Evolutionary conservation across 2,797 vertebrate species (phyloP).

Genomic region (Enteromius thamalakanensis): DNA sequence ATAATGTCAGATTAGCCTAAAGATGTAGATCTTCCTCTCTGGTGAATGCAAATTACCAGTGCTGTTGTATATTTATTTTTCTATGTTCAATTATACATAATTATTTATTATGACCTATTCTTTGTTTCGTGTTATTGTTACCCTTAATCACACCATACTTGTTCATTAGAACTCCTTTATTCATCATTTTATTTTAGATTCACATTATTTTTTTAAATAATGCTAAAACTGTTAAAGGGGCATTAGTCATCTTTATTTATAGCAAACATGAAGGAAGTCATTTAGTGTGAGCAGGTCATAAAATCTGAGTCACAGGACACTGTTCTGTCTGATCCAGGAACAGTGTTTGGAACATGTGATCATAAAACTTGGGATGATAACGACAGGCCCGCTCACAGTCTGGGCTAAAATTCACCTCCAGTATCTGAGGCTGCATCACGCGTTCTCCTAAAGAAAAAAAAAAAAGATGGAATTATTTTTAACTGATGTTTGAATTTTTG

Average conservation of each 20-base stretch:
- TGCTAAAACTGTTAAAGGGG: neutral
- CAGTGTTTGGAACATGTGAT: slow-evolving; percentile 91
- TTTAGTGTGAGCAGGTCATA: slow-evolving; percentile 62
- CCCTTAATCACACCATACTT: neutral
- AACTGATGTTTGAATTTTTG: too few species aligned
- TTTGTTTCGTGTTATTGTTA: too few species aligned
- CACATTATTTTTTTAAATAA: neutral
- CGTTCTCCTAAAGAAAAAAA: slow-evolving; percentile 74
- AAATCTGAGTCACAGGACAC: slow-evolving; percentile 81
- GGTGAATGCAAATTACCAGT: too few species aligned
- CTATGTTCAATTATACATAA: too few species aligned
- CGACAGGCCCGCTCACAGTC: slow-evolving; percentile 91
- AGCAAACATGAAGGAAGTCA: neutral
- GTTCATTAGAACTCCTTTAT: too few species aligned
- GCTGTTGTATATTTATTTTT: too few species aligned
- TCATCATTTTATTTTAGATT: neutral
- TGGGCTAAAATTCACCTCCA: slow-evolving; percentile 94
- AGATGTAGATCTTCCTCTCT: too few species aligned
- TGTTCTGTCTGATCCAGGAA: slow-evolving; percentile 82
- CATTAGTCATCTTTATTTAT: slow-evolving; percentile 26
- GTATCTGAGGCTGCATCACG: slow-evolving; percentile 89
- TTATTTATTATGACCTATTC: too few species aligned
- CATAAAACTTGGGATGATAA: slow-evolving; percentile 91
- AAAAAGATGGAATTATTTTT: neutral
- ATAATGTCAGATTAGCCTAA: too few species aligned